A percentile compares a stretch with the other conserved stretches of the same genome.
Conservation (phyloP, 2,888 invertebrate species). For the Leptopilina myrica region DNA sequence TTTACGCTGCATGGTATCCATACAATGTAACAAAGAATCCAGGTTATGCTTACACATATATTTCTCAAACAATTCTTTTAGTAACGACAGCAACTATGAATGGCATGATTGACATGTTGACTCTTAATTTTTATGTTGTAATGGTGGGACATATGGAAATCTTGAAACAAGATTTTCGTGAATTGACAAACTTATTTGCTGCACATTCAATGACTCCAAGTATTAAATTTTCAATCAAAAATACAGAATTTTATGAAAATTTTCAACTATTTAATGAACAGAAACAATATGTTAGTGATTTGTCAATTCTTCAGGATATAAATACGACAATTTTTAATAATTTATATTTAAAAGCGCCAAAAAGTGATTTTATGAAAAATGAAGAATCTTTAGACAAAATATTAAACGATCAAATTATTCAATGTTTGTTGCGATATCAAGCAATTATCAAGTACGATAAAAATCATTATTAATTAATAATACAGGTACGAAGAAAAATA, state of each 20-base stretch:
- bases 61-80: not conserved
- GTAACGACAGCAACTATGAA: not conserved
- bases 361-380: no score
- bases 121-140: not conserved
- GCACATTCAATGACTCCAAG: not conserved
- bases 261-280: not conserved
- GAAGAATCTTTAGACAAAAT: not conserved
- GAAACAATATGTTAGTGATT: no score
- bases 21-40: not conserved
- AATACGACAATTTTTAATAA: no score
- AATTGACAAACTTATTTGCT: not conserved
- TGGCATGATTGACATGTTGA: not conserved
- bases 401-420: not conserved
- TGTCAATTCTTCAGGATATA: no score
- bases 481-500: no score
- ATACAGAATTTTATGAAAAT: not conserved
- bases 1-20: slow-evolving; percentile 14
- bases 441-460: not conserved
- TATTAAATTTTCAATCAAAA: not conserved
- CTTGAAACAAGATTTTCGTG: slow-evolving; percentile 4
- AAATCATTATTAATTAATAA: no score
- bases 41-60: not conserved
- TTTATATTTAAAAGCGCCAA: no score
- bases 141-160: slow-evolving; percentile 27
- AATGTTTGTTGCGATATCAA: not conserved